A percentile compares a stretch with the other conserved stretches of the same genome.
phyloP scores from a whole-genome alignment of 2,113 vertebrate species.

The Callochromis pleurospilus region DNA sequence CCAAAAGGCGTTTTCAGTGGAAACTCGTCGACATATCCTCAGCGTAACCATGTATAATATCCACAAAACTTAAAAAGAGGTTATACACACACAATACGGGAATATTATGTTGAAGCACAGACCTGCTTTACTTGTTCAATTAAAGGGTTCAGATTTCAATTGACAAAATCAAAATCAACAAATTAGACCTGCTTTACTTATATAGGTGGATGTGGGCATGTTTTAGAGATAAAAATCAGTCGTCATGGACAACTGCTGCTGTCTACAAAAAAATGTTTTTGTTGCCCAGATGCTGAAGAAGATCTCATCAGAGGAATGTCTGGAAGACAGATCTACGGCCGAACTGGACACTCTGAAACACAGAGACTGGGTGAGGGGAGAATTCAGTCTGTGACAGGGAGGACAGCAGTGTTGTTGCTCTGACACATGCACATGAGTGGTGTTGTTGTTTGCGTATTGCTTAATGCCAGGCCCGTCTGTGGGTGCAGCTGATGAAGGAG shows the following conservation, averaged over 20 bases:
- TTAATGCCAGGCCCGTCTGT: slow-evolving; percentile 80
- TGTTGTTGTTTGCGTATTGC: background rate
- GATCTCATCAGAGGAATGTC: slow-evolving; percentile 75
- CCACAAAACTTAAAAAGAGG: background rate
- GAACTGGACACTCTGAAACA: slow-evolving; percentile 85
- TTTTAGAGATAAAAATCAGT: background rate
- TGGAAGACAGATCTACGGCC: slow-evolving; percentile 57
- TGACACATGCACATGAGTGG: background rate
- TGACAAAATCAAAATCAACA: too few species aligned
- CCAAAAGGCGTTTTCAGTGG: background rate
- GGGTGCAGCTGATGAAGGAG: slow-evolving; percentile 97
- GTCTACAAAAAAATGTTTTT: background rate
- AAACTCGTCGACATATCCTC: rapidly evolving
- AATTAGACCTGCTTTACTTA: background rate
- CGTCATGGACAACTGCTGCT: background rate
- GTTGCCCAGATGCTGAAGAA: slow-evolving; percentile 85
- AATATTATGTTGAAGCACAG: background rate
- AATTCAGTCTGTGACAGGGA: background rate
- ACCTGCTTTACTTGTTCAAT: background rate
- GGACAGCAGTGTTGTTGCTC: background rate
- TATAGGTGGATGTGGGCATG: background rate
- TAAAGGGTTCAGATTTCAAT: too few species aligned
- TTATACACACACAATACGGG: background rate
- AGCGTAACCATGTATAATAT: background rate
- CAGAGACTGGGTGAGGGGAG: slow-evolving; percentile 84